phyloP scores from a whole-genome alignment of 64 coral and sea anemone genomes.

The Anthopleura sola region DNA sequence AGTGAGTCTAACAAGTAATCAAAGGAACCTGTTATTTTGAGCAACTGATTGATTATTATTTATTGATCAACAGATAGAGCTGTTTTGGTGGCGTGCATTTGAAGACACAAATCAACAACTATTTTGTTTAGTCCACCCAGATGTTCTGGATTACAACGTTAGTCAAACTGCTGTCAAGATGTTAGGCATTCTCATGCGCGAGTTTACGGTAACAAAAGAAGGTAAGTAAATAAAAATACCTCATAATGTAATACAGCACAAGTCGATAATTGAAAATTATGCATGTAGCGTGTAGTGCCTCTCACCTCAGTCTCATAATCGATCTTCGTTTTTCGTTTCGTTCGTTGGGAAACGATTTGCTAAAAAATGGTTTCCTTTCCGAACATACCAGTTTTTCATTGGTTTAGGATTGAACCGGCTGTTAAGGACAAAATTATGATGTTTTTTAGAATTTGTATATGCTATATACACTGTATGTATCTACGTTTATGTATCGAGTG shows the following conservation, averaged over 20 bases:
- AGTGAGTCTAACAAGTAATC: conserved; percentile 1
- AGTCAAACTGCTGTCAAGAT: conserved; percentile 68
- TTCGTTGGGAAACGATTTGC: too few relatives aligned
- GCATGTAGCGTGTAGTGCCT: too few relatives aligned
- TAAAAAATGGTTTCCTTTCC: too few relatives aligned
- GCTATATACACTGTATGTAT: too few relatives aligned
- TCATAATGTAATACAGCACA: not conserved
- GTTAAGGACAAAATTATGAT: too few relatives aligned
- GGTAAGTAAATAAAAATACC: not conserved
- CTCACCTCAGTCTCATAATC: too few relatives aligned
- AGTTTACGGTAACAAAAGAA: conserved; percentile 36
- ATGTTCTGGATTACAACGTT: conserved; percentile 77
- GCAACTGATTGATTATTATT: not conserved
- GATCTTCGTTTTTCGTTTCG: too few relatives aligned
- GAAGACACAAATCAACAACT: conserved; percentile 57
- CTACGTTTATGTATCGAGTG: too few relatives aligned
- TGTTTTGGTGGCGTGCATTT: conserved; percentile 79
- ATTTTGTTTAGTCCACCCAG: conserved; percentile 84
- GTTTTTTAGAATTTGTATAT: too few relatives aligned
- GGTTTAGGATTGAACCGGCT: too few relatives aligned
- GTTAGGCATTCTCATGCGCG: conserved; percentile 44
- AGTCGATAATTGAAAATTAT: too few relatives aligned
- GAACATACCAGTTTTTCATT: too few relatives aligned
- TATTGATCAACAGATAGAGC: conserved; percentile 48
- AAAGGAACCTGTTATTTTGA: not conserved